Conservation (phyloP, 2,113 vertebrate species). For the Fulica atra region DNA sequence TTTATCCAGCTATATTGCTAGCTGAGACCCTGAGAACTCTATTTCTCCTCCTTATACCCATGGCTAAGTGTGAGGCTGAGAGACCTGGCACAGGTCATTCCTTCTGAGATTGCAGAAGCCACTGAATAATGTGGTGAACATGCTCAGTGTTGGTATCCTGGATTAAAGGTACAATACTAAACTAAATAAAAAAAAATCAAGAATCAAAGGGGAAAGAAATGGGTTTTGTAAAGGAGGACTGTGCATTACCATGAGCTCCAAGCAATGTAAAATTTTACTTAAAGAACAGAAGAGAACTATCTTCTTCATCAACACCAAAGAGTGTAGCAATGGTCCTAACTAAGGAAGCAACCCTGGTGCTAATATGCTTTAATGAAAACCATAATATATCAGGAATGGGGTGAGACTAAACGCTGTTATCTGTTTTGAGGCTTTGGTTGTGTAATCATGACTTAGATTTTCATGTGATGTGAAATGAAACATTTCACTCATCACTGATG, state of each 20-base stretch:
- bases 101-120: not conserved
- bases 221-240: not conserved
- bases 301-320: not conserved
- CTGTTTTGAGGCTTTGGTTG: not conserved
- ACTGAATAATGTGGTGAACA: not conserved
- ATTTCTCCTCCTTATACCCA: not conserved
- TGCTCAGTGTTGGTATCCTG: not conserved
- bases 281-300: not conserved
- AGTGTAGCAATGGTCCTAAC: not conserved
- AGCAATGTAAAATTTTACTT: not conserved
- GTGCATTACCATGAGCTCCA: not conserved
- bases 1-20: not conserved
- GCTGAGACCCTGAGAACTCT: not conserved
- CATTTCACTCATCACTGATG: not conserved
- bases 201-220: not conserved
- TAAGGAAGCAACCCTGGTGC: not conserved
- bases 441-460: not conserved
- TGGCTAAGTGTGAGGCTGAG: not conserved
- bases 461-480: not conserved
- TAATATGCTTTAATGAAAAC: not conserved
- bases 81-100: not conserved
- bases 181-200: not conserved
- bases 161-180: not conserved
- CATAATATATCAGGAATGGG: too few relatives aligned
- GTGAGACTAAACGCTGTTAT: not conserved